phyloP scores from a whole-genome alignment of 2,113 vertebrate species.

The Vidua macroura region DNA sequence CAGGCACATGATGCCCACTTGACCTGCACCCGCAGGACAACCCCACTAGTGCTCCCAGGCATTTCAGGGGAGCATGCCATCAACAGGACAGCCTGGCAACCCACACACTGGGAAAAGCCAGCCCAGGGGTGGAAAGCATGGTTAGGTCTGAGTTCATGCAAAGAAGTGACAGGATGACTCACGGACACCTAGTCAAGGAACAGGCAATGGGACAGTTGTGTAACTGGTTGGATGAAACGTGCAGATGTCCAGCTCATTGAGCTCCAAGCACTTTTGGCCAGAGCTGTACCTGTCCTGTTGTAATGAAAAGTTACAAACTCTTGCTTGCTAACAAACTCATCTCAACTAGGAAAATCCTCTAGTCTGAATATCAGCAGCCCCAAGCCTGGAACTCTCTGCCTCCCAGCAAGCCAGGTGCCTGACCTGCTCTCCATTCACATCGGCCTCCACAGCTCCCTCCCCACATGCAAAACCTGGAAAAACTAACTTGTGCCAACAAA shows the following conservation, averaged over 20 bases:
- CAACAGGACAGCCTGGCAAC: accelerated
- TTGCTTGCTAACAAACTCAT: not conserved
- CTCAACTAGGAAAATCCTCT: not conserved
- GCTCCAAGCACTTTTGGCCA: not conserved
- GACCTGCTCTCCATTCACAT: not conserved
- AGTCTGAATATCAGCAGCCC: not conserved
- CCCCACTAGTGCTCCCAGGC: not conserved
- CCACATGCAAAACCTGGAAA: not conserved
- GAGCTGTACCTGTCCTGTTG: not conserved
- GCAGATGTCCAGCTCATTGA: not conserved
- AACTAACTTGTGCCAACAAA: not conserved
- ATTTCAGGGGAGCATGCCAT: accelerated
- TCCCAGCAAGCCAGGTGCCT: not conserved
- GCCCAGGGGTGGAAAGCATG: accelerated
- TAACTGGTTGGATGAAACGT: accelerated
- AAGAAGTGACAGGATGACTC: not conserved
- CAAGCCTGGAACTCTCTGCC: not conserved
- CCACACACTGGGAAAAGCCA: not conserved
- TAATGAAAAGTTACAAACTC: not conserved
- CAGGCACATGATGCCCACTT: accelerated
- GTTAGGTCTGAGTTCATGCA: not conserved
- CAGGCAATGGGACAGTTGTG: not conserved
- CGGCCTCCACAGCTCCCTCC: not conserved
- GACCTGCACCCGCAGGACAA: accelerated
- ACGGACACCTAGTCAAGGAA: accelerated